phyloP scores from a whole-genome alignment of 2,888 invertebrate genomes.

The Petrolisthes manimaculis region DNA sequence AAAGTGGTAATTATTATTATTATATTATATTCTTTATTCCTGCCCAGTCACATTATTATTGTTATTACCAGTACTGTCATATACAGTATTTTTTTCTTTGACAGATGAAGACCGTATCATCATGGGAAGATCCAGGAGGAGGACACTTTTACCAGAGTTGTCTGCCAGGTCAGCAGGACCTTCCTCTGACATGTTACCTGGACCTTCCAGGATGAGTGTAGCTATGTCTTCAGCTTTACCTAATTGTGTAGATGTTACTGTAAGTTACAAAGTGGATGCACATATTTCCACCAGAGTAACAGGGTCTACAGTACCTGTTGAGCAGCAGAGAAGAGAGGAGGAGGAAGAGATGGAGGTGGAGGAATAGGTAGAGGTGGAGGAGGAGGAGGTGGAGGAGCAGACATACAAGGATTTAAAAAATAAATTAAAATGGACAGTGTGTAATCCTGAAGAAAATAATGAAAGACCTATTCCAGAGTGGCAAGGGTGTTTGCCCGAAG shows the following conservation, averaged over 20 bases:
- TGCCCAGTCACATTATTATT: background rate
- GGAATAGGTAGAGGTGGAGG: too few relatives aligned
- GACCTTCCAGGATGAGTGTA: background rate
- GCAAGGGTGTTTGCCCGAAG: background rate
- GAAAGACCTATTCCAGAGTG: constrained; percentile 8
- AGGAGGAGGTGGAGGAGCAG: constrained; percentile 21
- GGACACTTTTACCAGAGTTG: background rate
- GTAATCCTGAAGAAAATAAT: constrained; percentile 17
- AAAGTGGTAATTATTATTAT: background rate
- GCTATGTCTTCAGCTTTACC: background rate
- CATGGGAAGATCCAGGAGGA: constrained; percentile 3
- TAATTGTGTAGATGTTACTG: background rate
- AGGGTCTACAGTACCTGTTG: background rate
- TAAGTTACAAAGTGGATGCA: background rate
- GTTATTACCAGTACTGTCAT: background rate
- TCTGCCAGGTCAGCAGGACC: background rate
- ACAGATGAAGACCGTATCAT: constrained; percentile 11
- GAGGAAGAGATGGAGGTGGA: constrained; percentile 20
- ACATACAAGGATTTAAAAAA: background rate
- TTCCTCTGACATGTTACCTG: background rate
- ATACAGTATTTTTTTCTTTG: background rate
- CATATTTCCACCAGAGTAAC: background rate
- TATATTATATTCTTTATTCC: background rate
- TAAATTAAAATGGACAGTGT: constrained; percentile 3
- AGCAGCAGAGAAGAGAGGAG: background rate